Evolutionary conservation across 2,113 vertebrate species (phyloP), one percentile per base, ranked within the genome.

Genomic region (Fregata magnificens): DNA sequence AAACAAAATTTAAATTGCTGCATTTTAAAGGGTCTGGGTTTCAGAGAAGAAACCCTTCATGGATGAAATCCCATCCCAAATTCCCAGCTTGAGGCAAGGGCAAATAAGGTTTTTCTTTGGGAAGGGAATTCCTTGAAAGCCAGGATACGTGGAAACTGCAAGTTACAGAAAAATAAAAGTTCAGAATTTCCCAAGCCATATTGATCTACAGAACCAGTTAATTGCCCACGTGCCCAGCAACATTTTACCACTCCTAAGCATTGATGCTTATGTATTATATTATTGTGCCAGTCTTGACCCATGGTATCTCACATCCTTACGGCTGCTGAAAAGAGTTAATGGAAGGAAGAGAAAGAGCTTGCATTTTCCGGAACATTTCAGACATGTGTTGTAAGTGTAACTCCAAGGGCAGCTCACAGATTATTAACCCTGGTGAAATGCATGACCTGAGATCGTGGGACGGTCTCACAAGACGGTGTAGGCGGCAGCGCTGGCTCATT

Each of bases 231-330:
- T 34, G 32, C 59, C 29, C 59, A 74, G 40, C 18, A 52, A 13
- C 25, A 4, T 13, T 40, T 16, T 11, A 16, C 9, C 1, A 0
- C 69, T 49, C 47, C 55, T 36, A 7, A 47, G 29, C 12, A 11
- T 7, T 1, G 4, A 22, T 15, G 34, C 18, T 65, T 16, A 6
- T 14, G 22, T 34, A 34, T 2, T 7, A 7, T 11, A 11, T 4
- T 13, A 13, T 15, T 10, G 25, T 10, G n/a, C n/a, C 71, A 53
- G 47, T 8, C 42, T 28, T 11, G 65, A 24, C 10, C 36, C 9
- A 10, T 0, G 6, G 58, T 5, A 15, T 9, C 53, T 55, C 69
- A 12, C 26, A 47, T 69, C 24, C 67, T 45, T 5, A 9, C 1
- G 34, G 24, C 44, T 67, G n/a, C 65, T 52, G 52, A 10, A 16